Conservation (phyloP, 2,113 vertebrate genomes). For the Protomyctophum bolini region DNA sequence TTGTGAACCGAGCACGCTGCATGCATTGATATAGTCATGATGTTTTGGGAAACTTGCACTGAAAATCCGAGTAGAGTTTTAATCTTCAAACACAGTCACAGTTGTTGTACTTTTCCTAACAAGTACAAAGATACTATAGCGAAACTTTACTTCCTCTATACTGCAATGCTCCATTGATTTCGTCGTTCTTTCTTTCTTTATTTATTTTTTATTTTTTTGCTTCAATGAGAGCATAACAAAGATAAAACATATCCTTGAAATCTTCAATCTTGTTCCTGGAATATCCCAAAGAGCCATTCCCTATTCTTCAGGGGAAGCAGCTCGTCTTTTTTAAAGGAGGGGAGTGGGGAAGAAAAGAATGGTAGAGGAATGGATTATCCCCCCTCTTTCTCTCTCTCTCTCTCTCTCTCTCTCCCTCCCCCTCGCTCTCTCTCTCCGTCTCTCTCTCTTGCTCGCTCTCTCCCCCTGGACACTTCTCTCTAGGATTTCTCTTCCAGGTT, state of each 20-base stretch:
- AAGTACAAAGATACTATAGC: slow-evolving; percentile 50
- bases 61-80: slow-evolving; percentile 59
- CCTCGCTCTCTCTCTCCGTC: slow-evolving; percentile 40
- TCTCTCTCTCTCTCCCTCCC: slow-evolving; percentile 36
- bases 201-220: slow-evolving; percentile 35
- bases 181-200: neutral
- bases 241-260: slow-evolving; percentile 67
- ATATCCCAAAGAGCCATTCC: slow-evolving; percentile 64
- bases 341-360: slow-evolving; percentile 61
- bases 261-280: slow-evolving; percentile 55
- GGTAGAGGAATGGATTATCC: slow-evolving; percentile 56
- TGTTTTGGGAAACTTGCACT: slow-evolving; percentile 40
- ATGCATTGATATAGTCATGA: slow-evolving; percentile 28
- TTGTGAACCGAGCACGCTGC: slow-evolving; percentile 44
- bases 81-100: slow-evolving; percentile 62
- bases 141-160: slow-evolving; percentile 63
- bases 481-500: slow-evolving; percentile 55
- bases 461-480: slow-evolving; percentile 33
- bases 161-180: slow-evolving; percentile 63
- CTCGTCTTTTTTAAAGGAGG: slow-evolving; percentile 57
- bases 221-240: slow-evolving; percentile 60
- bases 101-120: slow-evolving; percentile 59
- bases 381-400: slow-evolving; percentile 49
- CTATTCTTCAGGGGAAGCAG: slow-evolving; percentile 58
- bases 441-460: neutral